Evolutionary conservation across 1,140 invertebrate genomes (phyloP).

Genomic region (Stegodyphus dumicola): DNA sequence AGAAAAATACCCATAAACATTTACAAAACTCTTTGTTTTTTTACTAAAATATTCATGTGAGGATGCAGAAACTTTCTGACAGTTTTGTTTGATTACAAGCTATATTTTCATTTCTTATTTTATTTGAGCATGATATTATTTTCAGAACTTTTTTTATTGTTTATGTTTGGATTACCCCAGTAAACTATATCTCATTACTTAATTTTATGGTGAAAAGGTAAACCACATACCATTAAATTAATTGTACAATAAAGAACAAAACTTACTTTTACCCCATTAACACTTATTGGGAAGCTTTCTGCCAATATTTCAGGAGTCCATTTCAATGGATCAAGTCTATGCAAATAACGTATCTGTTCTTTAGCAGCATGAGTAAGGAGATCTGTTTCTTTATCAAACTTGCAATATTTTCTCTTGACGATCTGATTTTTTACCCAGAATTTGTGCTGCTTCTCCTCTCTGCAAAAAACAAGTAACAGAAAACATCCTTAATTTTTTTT

Average conservation of each 20-base stretch:
- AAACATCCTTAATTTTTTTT: neutral
- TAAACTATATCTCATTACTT: too few relatives aligned
- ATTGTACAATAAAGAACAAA: neutral
- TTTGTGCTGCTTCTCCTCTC: conserved; percentile 64
- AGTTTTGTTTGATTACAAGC: too few relatives aligned
- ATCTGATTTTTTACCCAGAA: conserved; percentile 73
- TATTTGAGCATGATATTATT: too few relatives aligned
- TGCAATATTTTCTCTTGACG: conserved; percentile 80
- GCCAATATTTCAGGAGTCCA: conserved; percentile 80
- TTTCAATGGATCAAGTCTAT: conserved; percentile 75
- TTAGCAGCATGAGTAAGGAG: conserved; percentile 87
- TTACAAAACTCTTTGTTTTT: too few relatives aligned
- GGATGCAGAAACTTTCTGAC: too few relatives aligned
- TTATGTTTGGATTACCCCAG: too few relatives aligned
- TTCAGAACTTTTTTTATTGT: too few relatives aligned
- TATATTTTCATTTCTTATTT: too few relatives aligned
- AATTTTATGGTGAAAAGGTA: too few relatives aligned
- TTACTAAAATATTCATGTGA: too few relatives aligned
- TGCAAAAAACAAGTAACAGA: conserved; percentile 35
- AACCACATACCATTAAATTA: too few relatives aligned
- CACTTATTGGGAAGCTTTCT: conserved; percentile 81
- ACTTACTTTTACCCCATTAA: conserved; percentile 56
- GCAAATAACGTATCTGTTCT: conserved; percentile 80
- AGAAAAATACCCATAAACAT: too few relatives aligned
- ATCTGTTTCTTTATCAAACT: conserved; percentile 74